Evolutionary conservation across 2,888 invertebrate species (phyloP), one percentile per base, ranked within the genome.

Genomic region (Maniola hyperantus): DNA sequence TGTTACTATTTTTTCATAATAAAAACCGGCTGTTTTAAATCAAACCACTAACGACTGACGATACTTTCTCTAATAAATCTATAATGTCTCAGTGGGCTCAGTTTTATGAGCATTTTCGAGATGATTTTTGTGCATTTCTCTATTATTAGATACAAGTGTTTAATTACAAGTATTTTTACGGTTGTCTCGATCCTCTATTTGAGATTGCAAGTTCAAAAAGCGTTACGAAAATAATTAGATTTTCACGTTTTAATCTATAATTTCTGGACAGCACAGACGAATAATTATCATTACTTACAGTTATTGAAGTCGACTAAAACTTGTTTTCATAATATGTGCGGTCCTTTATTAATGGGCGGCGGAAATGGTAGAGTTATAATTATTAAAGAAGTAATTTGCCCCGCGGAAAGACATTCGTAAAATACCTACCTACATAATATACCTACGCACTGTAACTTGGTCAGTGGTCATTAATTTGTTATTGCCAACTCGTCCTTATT

Each of bases 341-440:
- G 34, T 34, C 34, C 33, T 54, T 26, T 34, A 54, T 54, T 54
- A 54, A 54, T 15, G 15, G n/a, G 7, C 8, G 36, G 34, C 54
- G 34, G 54, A 54, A 54, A 54, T 15, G 33, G 33, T 15, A 34
- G 15, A 34, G 33, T 34, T 34, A 54, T n/a, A 54, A 54, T 54
- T 54, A 54, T 54, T 54, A 15, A 54, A 54, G 36, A 54, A 54
- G 54, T 34, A 15, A 34, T 36, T 54, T 54, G 54, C 34, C 33
- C 26, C 33, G 26, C 48, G 48, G 48, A 48, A 48, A 48, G 48
- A 48, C 15, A 48, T 48, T 48, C 48, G 48, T 48, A 48, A 48
- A 48, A 48, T 48, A 18, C 13, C 5, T 36, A 8, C 1, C 8
- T n/a, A n/a, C n/a, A n/a, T n/a, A n/a, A n/a, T n/a, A n/a, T n/a